Evolutionary conservation across 2,797 vertebrate species (phyloP), one percentile per base, ranked within the genome.

Genomic region (Choloepus didactylus): DNA sequence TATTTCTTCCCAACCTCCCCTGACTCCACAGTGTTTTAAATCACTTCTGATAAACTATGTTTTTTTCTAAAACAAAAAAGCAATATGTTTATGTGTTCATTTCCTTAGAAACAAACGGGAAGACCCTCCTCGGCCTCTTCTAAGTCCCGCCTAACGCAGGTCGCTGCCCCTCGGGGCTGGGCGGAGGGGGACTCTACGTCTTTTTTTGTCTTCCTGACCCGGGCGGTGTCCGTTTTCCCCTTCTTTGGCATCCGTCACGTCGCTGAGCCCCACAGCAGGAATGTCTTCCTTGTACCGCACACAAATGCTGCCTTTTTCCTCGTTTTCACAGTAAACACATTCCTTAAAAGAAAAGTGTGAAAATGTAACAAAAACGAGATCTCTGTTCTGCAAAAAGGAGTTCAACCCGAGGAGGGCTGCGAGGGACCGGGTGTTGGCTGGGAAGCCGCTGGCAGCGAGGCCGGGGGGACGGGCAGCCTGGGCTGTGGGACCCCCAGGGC

Each of bases 221-320:
- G 83, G 21, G 59, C 96, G 91, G 62, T 6, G 46, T 12, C 97
- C 96, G 5, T 66, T 95, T 75, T 82, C 97, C 56, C 98, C 98
- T 49, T 97, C 98, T 87, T 56, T 96, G 60, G 98, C 91, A 72
- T 99, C 99, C 69, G 98, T 98, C 96, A 98, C 94, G 66, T 98
- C 98, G 7, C 98, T 97, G 94, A 99, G 98, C 92, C 99, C 99
- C 98, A 99, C 98, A 80, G 99, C 98, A 14, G 99, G 98, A 35
- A 98, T 90, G 82, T 98, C 98, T 21, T 99, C 99, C 75, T 99
- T 98, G 0, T 98, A 97, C 0, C 98, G 97, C 1, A 96, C 64
- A 7, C 97, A 98, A 16, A 98, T 96, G 9, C 89, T 91, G n/a
- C 98, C 98, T 38, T 96, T 97, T 46, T 93, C 93, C 92, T 96